Base-by-base conservation (phyloP, 1,140 invertebrate species). In the Philotrypesis tridentata region DNA sequence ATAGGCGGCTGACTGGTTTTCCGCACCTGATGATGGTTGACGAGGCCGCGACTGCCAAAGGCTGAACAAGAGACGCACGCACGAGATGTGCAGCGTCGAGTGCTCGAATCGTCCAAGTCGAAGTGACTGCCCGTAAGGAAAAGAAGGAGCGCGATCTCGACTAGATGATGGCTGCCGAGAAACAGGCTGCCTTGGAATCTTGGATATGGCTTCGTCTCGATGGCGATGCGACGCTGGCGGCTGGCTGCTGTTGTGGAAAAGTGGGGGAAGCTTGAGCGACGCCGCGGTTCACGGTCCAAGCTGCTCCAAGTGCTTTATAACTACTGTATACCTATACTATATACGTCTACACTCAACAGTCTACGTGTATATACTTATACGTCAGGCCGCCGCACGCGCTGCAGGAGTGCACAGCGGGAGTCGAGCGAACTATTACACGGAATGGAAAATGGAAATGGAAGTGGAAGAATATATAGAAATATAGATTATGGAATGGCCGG, bases 111-210 rank as follows among this genome's bases (percentile, higher is more conserved):
- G 14, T 43, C 0, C 11, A 29, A 65, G 17, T 27, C 6, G 25
- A 29, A 63, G 17, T 3, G 23, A 8, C 8, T 63, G 25, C 25
- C 33, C 33, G 33, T 5, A 37, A 37, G 9, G 33, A 37, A 27
- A 9, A 17, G 5, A 23, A 5, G 61, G 9, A 29, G 23, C 61
- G 25, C 61, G 25, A 70, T 2, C 29, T 2, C 31, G 67, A n/a
- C 27, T 70, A 70, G 67, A 70, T 70, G 25, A 70, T 70, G 67
- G 67, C 27, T 37, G 27, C 23, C 27, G 65, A 67, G 60, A 23
- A 61, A 25, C 60, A 61, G 60, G 61, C 27, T 29, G 14, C 25
- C 7, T 7, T 1, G 0, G 25, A 27, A 12, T 25, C 14, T 29
- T 21, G 3, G 25, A 17, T 17, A 29, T 27, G n/a, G 61, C 5